Conservation (phyloP, 2,888 invertebrate genomes). For the Drosophila atripex region DNA sequence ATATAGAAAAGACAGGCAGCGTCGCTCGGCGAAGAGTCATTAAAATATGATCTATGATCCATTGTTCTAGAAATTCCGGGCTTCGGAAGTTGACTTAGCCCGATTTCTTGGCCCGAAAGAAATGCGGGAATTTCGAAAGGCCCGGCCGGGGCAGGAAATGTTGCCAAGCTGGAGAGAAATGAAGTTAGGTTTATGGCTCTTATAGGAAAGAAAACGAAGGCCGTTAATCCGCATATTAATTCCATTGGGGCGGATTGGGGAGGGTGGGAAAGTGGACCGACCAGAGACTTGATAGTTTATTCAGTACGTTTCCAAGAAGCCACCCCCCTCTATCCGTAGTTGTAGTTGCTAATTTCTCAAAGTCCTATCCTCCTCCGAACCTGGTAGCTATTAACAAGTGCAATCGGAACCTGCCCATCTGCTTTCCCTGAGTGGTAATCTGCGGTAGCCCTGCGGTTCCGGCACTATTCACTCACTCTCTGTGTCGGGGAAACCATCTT, state of each 20-base stretch:
- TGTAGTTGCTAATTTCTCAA: too few relatives aligned
- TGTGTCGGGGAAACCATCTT: too few relatives aligned
- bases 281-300: not conserved
- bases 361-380: too few relatives aligned
- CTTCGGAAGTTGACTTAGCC: conserved; percentile 58
- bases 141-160: conserved; percentile 11
- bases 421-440: not conserved
- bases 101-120: conserved; percentile 44
- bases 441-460: too few relatives aligned
- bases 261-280: not conserved
- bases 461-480: too few relatives aligned
- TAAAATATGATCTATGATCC: conserved; percentile 76
- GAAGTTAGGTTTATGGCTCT: conserved; percentile 31
- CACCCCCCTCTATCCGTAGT: too few relatives aligned
- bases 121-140: conserved; percentile 34
- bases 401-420: too few relatives aligned
- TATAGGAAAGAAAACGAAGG: conserved; percentile 8
- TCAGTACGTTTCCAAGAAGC: too few relatives aligned
- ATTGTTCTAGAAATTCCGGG: conserved; percentile 64
- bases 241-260: not conserved
- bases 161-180: conserved; percentile 19
- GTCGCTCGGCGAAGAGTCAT: conserved; percentile 53
- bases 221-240: not conserved
- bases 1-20: not conserved
- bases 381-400: too few relatives aligned